Evolutionary conservation across 2,888 invertebrate species (phyloP).

Genomic region (Hirudinaria manillensis): DNA sequence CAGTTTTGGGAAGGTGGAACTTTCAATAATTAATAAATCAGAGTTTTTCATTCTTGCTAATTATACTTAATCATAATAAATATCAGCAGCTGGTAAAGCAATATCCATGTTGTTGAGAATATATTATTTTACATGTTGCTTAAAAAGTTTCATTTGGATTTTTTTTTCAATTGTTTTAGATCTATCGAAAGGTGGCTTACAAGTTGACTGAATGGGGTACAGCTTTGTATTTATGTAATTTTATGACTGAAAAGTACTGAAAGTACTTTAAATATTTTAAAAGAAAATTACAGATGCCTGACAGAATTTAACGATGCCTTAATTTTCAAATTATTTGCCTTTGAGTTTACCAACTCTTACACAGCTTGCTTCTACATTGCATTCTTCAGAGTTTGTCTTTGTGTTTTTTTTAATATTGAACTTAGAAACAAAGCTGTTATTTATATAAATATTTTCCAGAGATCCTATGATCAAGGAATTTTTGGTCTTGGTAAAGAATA

Average conservation of each 20-base stretch:
- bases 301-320: conserved; percentile 55
- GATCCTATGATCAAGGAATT: conserved; percentile 43
- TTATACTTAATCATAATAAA: too few species aligned
- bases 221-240: neutral
- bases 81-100: too few species aligned
- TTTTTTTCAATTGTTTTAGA: too few species aligned
- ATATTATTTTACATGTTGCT: too few species aligned
- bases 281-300: conserved; percentile 56
- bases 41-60: too few species aligned
- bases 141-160: too few species aligned
- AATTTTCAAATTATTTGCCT: conserved; percentile 57
- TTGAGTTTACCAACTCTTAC: conserved; percentile 58
- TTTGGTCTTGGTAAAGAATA: conserved; percentile 51
- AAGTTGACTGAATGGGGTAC: neutral
- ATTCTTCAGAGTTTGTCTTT: conserved; percentile 55
- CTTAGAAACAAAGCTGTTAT: neutral
- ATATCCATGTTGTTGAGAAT: too few species aligned
- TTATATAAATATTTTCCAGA: conserved; percentile 14
- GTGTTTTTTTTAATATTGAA: neutral
- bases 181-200: neutral
- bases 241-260: too few species aligned
- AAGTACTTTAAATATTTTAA: too few species aligned
- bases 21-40: too few species aligned
- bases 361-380: conserved; percentile 57
- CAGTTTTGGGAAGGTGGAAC: conserved; percentile 53